These are phyloP conservation scores for Hypomesus transpacificus DNA, from an alignment of 2,113 vertebrate genomes.

Conservation along the genomic window DNA sequence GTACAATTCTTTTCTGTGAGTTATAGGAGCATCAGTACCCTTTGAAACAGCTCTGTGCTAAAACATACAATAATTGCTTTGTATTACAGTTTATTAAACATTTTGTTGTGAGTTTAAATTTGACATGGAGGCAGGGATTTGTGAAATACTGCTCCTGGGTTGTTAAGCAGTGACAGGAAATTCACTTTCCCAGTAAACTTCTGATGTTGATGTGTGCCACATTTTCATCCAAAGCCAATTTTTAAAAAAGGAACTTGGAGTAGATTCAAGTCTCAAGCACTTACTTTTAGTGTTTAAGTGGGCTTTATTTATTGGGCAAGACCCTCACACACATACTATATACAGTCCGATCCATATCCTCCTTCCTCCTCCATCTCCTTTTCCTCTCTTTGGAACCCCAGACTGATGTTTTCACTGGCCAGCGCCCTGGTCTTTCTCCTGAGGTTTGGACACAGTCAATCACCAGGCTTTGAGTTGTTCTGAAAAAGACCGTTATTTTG, in stretches of 20 bases:
- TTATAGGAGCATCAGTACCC: no score
- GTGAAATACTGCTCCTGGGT: neutral
- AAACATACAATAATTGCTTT: no score
- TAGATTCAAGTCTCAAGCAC: constrained; percentile 42
- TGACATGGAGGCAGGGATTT: neutral
- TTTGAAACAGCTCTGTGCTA: no score
- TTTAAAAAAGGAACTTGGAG: constrained; percentile 26
- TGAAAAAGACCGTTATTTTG: constrained; percentile 42
- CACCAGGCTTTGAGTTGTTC: constrained; percentile 45
- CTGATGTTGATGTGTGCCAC: constrained; percentile 6
- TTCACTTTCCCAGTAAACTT: constrained; percentile 3
- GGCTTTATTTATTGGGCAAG: constrained; percentile 26
- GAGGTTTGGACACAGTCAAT: constrained; percentile 55
- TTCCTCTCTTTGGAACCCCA: constrained; percentile 51
- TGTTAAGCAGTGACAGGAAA: neutral
- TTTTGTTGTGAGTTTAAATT: no score
- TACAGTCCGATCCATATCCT: constrained; percentile 50
- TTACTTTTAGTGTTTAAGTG: constrained; percentile 49
- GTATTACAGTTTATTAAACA: no score
- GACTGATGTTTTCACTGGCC: constrained; percentile 58
- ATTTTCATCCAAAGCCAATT: constrained; percentile 23
- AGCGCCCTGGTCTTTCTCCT: constrained; percentile 52
- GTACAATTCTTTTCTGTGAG: no score
- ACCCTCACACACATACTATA: constrained; percentile 27
- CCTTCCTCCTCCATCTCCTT: constrained; percentile 43